Percentiles rank a stretch among this genome's conserved stretches.
These are phyloP conservation scores for Metacarcinus magister DNA, from an alignment of 2,888 invertebrate species.

Conservation along the genomic window DNA sequence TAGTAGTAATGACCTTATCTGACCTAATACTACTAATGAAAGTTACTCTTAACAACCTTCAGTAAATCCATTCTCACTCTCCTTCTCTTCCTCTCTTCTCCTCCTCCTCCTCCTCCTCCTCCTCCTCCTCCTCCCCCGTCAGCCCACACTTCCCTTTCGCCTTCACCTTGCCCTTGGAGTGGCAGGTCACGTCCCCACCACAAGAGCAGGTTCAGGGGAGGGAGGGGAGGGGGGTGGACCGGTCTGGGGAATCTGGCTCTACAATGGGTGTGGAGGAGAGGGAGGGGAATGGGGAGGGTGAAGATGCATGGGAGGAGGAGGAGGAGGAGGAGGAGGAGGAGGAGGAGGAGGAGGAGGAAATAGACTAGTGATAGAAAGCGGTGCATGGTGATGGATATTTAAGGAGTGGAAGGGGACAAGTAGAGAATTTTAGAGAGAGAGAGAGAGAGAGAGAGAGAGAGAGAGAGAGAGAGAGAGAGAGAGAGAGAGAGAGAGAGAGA, in stretches of 20 bases:
- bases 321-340: too few relatives aligned
- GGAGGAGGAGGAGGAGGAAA: too few relatives aligned
- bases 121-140: neutral
- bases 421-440: too few relatives aligned
- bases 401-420: neutral
- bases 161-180: constrained; percentile 36
- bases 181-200: neutral
- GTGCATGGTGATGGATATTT: neutral
- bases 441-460: too few relatives aligned
- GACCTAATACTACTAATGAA: neutral
- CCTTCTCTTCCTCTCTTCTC: neutral
- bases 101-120: neutral
- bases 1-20: neutral
- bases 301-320: neutral
- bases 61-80: neutral
- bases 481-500: neutral
- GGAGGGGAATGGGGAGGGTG: neutral
- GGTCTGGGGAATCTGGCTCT: neutral
- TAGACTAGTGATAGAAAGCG: too few relatives aligned
- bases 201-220: neutral
- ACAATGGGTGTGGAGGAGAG: neutral
- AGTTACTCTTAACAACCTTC: neutral
- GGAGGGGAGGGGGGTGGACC: neutral
- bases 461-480: neutral
- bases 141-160: constrained; percentile 20